These are phyloP conservation scores for Protonibea diacanthus DNA, from an alignment of 2,797 vertebrate species.

Conservation along the genomic window DNA sequence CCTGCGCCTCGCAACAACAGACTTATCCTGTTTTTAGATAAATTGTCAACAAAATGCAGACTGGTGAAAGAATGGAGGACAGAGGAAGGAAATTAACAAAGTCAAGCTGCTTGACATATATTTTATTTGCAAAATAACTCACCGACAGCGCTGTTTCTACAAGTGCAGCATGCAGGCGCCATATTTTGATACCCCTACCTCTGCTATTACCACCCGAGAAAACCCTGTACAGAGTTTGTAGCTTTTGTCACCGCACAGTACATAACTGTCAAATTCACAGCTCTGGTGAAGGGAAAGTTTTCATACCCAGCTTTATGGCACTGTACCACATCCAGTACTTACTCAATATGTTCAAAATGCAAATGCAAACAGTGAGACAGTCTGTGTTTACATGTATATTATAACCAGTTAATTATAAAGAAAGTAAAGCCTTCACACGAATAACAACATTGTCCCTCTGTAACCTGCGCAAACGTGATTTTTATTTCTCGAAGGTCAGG, in stretches of 20 bases:
- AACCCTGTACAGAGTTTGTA: constrained; percentile 9
- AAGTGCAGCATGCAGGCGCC: neutral
- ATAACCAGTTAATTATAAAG: constrained; percentile 4
- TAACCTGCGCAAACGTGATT: neutral
- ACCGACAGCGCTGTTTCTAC: neutral
- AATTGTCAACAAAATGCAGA: constrained; percentile 32
- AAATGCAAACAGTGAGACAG: neutral
- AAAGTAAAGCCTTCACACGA: neutral
- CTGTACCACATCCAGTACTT: neutral
- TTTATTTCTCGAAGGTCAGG: constrained; percentile 6
- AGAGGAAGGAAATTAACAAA: constrained; percentile 32
- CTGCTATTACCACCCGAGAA: constrained; percentile 13
- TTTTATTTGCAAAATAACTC: constrained; percentile 11
- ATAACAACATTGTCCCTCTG: neutral
- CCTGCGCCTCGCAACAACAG: neutral
- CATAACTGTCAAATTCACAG: constrained; percentile 24
- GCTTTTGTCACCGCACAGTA: constrained; percentile 13
- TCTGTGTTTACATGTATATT: constrained; percentile 5
- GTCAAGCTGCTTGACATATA: constrained; percentile 23
- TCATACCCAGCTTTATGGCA: neutral
- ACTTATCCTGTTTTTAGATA: constrained; percentile 6
- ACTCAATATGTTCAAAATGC: constrained; percentile 10
- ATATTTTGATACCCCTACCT: constrained; percentile 23
- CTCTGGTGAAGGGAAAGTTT: neutral
- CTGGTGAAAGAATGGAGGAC: neutral